phyloP scores from a whole-genome alignment of 2,797 vertebrate genomes.

The Psittacula derbiana region DNA sequence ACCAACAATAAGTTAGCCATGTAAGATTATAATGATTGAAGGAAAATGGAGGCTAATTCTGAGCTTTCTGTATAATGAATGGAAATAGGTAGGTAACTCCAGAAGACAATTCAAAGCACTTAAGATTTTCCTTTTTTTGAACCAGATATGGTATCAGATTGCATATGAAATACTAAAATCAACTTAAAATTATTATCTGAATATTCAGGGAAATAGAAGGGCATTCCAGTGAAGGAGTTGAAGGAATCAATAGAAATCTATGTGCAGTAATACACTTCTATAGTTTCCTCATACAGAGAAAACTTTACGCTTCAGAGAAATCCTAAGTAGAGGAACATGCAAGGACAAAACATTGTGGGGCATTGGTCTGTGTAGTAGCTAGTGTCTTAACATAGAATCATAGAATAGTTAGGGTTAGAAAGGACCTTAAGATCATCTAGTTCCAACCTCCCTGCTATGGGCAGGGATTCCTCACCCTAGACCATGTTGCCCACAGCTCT shows the following conservation, averaged over 20 bases:
- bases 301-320: background rate
- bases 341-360: background rate
- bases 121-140: background rate
- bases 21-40: background rate
- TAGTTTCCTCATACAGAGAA: background rate
- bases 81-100: background rate
- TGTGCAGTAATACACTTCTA: background rate
- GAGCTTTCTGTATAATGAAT: background rate
- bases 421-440: background rate
- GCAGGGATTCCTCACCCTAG: background rate
- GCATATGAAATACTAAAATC: background rate
- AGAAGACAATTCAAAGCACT: background rate
- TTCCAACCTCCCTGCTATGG: background rate
- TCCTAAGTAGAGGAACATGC: background rate
- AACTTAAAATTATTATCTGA: background rate
- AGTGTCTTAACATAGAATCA: background rate
- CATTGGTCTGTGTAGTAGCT: background rate
- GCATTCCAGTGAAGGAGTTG: background rate
- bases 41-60: background rate
- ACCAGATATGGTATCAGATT: background rate
- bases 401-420: background rate
- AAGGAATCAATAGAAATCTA: background rate
- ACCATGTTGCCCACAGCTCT: background rate
- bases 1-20: background rate
- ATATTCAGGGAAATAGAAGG: background rate